These are phyloP conservation scores for Oreocharis arfaki DNA, from an alignment of 2,113 vertebrate species.

Conservation along the genomic window DNA sequence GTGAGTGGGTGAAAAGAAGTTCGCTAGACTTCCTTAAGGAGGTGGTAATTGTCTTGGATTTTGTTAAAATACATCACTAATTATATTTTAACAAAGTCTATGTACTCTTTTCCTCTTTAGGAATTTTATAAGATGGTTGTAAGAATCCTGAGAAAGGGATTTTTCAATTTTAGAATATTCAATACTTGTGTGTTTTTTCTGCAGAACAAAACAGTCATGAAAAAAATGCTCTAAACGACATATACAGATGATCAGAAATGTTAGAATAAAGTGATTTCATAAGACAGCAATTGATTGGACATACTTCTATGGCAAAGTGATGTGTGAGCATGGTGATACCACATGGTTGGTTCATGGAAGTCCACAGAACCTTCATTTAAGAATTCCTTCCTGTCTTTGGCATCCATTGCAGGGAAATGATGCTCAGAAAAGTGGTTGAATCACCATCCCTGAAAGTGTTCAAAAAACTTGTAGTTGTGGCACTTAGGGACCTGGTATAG, in stretches of 20 bases:
- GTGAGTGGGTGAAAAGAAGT: conserved; percentile 44
- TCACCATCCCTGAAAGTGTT: neutral
- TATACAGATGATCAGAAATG: neutral
- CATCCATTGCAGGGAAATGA: neutral
- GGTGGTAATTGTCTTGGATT: conserved; percentile 39
- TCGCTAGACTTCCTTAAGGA: conserved; percentile 21
- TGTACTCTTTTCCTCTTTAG: neutral
- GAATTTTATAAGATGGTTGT: neutral
- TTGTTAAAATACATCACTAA: conserved; percentile 41
- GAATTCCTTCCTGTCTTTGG: neutral
- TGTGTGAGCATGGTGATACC: neutral
- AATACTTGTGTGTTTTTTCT: neutral
- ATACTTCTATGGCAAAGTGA: neutral
- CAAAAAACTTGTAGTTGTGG: neutral
- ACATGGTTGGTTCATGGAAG: neutral
- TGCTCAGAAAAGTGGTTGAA: neutral
- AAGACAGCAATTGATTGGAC: neutral
- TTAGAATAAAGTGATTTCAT: neutral
- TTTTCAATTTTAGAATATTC: neutral
- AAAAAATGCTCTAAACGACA: neutral
- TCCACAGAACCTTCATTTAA: neutral
- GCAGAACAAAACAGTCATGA: neutral
- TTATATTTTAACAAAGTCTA: conserved; percentile 6
- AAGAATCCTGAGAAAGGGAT: neutral
- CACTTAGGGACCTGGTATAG: neutral